A percentile compares a stretch with the other conserved stretches of the same genome.
Evolutionary conservation across 2,888 invertebrate genomes (phyloP).

Genomic region (Tinea pellionella): DNA sequence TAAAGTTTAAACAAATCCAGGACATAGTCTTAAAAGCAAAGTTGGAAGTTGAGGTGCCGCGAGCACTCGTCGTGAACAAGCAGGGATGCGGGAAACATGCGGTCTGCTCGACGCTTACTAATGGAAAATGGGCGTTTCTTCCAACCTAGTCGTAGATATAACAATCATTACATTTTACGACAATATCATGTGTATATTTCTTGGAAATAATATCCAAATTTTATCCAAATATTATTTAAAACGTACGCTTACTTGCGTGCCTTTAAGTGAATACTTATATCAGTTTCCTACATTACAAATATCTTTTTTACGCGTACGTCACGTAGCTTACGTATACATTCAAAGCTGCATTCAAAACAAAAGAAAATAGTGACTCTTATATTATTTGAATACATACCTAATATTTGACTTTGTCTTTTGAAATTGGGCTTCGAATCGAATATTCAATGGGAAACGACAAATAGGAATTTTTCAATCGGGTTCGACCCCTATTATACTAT

Average conservation of each 20-base stretch:
- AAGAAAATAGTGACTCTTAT: neutral
- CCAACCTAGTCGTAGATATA: neutral
- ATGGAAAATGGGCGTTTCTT: constrained; percentile 20
- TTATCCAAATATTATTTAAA: too few relatives aligned
- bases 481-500: neutral
- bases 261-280: too few relatives aligned
- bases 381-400: neutral
- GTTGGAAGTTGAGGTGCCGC: constrained; percentile 23
- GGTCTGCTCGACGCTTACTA: constrained; percentile 16
- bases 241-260: too few relatives aligned
- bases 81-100: constrained; percentile 4
- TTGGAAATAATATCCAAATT: too few relatives aligned
- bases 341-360: neutral
- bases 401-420: neutral
- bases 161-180: neutral
- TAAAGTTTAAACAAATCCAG: constrained; percentile 30
- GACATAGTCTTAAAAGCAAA: constrained; percentile 34
- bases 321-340: too few relatives aligned
- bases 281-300: too few relatives aligned
- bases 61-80: constrained; percentile 9
- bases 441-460: neutral
- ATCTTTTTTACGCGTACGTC: too few relatives aligned
- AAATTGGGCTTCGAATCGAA: neutral
- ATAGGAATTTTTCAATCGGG: neutral
- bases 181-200: neutral